phyloP scores from a whole-genome alignment of 2,888 invertebrate species.

The Thereva unica region DNA sequence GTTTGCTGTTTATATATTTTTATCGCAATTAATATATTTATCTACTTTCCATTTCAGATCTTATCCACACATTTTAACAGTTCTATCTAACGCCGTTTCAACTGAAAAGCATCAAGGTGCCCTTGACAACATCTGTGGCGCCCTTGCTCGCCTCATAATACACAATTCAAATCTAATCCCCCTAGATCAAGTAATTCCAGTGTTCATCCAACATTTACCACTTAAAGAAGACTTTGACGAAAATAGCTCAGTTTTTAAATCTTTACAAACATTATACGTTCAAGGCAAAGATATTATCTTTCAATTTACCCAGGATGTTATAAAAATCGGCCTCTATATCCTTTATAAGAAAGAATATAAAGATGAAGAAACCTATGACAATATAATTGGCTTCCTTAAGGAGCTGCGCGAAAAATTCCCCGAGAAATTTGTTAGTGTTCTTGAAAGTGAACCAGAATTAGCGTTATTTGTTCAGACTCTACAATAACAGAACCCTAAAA shows the following conservation, averaged over 20 bases:
- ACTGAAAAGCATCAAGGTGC: conserved; percentile 69
- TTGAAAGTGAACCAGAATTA: conserved; percentile 53
- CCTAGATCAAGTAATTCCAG: conserved; percentile 73
- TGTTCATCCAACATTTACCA: conserved; percentile 71
- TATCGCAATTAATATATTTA: conserved; percentile 6
- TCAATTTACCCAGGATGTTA: conserved; percentile 61
- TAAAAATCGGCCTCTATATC: conserved; percentile 62
- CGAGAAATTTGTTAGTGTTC: conserved; percentile 61
- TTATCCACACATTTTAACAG: conserved; percentile 68
- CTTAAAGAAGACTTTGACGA: conserved; percentile 75
- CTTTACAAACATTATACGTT: conserved; percentile 67
- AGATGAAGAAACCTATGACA: conserved; percentile 47
- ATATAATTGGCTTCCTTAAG: conserved; percentile 61
- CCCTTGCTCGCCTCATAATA: conserved; percentile 73
- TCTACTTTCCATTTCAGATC: conserved; percentile 57
- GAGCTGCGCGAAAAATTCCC: conserved; percentile 63
- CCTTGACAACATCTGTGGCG: conserved; percentile 78
- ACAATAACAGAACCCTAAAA: conserved; percentile 18
- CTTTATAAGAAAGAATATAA: conserved; percentile 63
- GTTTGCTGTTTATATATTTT: not conserved
- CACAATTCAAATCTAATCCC: conserved; percentile 68
- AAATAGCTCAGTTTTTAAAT: conserved; percentile 70
- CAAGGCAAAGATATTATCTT: conserved; percentile 64
- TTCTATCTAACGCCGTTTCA: conserved; percentile 67
- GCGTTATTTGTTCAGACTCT: conserved; percentile 47